Percentiles rank a stretch among this genome's conserved stretches.
Conservation (phyloP, 2,113 vertebrate species). For the Nothocercus julius region DNA sequence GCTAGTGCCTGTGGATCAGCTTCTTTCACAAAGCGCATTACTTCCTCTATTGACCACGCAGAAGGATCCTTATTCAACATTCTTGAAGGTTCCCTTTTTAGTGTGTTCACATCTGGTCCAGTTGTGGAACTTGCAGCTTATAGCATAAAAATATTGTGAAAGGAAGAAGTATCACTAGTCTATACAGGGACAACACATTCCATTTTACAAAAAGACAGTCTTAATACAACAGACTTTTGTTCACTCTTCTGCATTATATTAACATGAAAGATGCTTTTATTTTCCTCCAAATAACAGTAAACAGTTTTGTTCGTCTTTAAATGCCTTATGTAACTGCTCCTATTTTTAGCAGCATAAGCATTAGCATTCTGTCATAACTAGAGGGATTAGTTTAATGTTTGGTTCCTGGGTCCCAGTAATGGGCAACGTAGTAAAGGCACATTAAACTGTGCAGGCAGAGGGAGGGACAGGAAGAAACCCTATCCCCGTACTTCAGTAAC, state of each 20-base stretch:
- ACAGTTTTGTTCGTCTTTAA: constrained; percentile 1
- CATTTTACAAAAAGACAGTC: neutral
- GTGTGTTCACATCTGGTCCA: constrained; percentile 83
- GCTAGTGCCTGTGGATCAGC: constrained; percentile 89
- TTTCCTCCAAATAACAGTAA: neutral
- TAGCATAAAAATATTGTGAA: constrained; percentile 14
- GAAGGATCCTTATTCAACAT: constrained; percentile 83
- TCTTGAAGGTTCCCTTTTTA: constrained; percentile 80
- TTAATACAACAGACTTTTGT: neutral
- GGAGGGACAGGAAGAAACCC: neutral
- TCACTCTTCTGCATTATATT: neutral
- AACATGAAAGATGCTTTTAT: neutral
- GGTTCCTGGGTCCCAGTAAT: neutral
- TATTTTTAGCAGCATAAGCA: neutral
- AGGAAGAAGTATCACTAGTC: constrained; percentile 2
- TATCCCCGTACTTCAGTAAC: neutral
- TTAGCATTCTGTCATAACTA: neutral
- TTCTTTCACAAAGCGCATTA: constrained; percentile 92
- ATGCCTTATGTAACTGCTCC: neutral
- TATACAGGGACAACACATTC: neutral
- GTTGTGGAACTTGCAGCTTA: constrained; percentile 91
- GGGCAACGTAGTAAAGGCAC: neutral
- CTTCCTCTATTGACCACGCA: constrained; percentile 94
- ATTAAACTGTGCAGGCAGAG: neutral
- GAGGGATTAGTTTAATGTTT: neutral